Evolutionary conservation across 2,797 vertebrate genomes (phyloP), one percentile per base, ranked within the genome.

Genomic region (Momotus momota): DNA sequence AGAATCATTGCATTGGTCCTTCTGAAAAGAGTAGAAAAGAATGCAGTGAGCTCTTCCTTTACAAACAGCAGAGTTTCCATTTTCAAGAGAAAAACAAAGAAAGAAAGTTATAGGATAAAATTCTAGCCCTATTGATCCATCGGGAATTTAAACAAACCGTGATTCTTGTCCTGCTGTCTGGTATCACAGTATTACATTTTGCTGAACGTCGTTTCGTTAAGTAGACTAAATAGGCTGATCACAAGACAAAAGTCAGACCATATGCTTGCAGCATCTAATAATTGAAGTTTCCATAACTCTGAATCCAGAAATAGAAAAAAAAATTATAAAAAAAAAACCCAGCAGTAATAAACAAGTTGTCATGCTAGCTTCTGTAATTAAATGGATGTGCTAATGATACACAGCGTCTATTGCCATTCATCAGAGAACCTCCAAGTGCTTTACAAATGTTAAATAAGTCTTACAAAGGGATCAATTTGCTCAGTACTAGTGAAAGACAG

Each of bases 401-500:
- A 54, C 18, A 46, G 19, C 29, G 16, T 46, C 23, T 87, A 80
- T 18, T 77, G 27, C 35, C 62, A 82, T 82, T 74, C 48, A 54
- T 38, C 60, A 82, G 60, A 87, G 57, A 88, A 77, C 11, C 38
- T 91, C 74, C 35, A 85, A 82, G 71, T 43, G 57, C 33, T 93
- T 84, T 61, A 82, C 81, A 91, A 71, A 73, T 70, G 94, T 70
- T 71, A 88, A 92, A 8, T 18, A 69, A 85, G 49, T 51, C 75
- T 88, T 90, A 90, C 25, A 62, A 67, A 91, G 54, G 73, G 71
- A 91, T 81, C 49, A n/a, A 38, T 94, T 92, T 79, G 38, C 45
- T 70, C 83, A 45, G 48, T 51, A 5, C 40, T 62, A 8, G 51
- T 73, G 58, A 69, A 91, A 94, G 85, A 83, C 15, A 86, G 23